Conservation (phyloP, 1,140 invertebrate genomes). For the Plutomurus gul region DNA sequence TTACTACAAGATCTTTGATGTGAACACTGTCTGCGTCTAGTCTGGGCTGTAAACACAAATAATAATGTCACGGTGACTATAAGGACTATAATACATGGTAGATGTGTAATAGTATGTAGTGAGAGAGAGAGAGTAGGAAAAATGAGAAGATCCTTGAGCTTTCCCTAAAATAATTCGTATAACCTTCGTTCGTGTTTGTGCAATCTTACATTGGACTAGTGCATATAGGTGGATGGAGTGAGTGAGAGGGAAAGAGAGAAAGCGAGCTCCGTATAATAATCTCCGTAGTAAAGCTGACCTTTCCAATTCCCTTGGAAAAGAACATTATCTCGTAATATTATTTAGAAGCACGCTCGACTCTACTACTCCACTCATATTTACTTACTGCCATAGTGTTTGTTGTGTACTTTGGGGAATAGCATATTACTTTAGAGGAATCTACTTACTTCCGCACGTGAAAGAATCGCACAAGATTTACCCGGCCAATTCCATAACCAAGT, state of each 20-base stretch:
- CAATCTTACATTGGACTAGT: neutral
- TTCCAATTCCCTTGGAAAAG: neutral
- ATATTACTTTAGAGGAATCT: neutral
- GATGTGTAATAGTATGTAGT: too few relatives aligned
- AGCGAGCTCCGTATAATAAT: neutral
- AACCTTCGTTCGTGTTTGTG: conserved; percentile 4
- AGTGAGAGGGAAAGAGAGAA: neutral
- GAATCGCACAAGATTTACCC: too few relatives aligned
- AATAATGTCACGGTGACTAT: too few relatives aligned
- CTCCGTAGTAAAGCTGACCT: conserved; percentile 13
- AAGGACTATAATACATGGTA: too few relatives aligned
- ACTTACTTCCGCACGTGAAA: neutral
- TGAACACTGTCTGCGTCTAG: too few relatives aligned
- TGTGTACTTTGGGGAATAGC: neutral
- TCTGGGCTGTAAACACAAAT: too few relatives aligned
- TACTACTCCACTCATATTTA: neutral
- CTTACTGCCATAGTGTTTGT: neutral
- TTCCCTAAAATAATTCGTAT: neutral
- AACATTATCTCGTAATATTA: conserved; percentile 26
- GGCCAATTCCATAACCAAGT: too few relatives aligned
- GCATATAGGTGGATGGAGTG: too few relatives aligned
- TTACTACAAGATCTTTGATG: too few relatives aligned
- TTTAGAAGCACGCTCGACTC: neutral
- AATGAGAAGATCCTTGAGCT: conserved; percentile 6
- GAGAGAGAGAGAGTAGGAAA: too few relatives aligned